Conservation (phyloP, 2,888 invertebrate species). For the Cephus spinipes region DNA sequence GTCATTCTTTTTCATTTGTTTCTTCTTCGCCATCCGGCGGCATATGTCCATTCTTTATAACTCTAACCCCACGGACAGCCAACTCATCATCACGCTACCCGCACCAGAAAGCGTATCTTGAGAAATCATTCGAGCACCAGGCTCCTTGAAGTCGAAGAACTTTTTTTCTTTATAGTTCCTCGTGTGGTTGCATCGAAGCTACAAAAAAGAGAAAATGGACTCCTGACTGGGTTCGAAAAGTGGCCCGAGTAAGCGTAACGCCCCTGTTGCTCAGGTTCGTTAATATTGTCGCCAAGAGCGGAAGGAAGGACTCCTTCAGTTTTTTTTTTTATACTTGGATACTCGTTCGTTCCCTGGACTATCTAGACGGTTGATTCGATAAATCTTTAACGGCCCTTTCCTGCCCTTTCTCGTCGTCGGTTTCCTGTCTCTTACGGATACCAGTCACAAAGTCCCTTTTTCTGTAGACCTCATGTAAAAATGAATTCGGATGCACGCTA, state of each 20-base stretch:
- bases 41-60: not conserved
- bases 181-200: not conserved
- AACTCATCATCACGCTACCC: not conserved
- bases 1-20: not conserved
- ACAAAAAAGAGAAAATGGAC: not conserved
- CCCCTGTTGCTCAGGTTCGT: not conserved
- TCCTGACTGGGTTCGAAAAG: not conserved
- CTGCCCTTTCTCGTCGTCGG: not conserved
- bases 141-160: not conserved
- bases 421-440: not conserved
- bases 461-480: not conserved
- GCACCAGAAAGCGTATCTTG: not conserved
- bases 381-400: not conserved
- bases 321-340: not conserved
- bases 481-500: conserved; percentile 5
- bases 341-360: not conserved
- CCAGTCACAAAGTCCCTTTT: not conserved
- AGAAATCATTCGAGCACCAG: not conserved
- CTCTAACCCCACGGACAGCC: not conserved
- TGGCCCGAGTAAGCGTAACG: not conserved
- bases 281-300: not conserved
- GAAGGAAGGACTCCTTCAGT: not conserved
- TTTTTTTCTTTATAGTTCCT: not conserved
- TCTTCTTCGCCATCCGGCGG: not conserved
- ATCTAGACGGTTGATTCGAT: not conserved